phyloP scores from a whole-genome alignment of 2,888 invertebrate species.

The Bombylius discolor region DNA sequence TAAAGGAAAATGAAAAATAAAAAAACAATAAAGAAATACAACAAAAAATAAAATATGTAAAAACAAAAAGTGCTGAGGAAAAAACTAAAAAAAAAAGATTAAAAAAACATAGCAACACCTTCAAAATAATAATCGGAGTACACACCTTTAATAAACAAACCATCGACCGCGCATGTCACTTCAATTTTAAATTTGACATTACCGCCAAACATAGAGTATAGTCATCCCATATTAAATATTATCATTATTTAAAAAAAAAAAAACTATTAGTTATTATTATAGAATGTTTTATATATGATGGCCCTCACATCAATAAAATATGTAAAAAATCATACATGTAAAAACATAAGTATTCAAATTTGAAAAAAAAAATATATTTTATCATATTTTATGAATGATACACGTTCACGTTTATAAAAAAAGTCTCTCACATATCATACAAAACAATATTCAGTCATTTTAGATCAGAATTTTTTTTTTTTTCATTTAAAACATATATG shows the following conservation, averaged over 20 bases:
- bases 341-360: too few relatives aligned
- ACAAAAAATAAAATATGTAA: too few relatives aligned
- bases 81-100: background rate
- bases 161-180: slow-evolving; percentile 20
- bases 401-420: background rate
- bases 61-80: too few relatives aligned
- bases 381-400: slow-evolving; percentile 9
- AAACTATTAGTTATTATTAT: too few relatives aligned
- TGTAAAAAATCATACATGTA: too few relatives aligned
- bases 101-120: slow-evolving; percentile 2
- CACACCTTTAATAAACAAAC: slow-evolving; percentile 21
- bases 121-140: slow-evolving; percentile 4
- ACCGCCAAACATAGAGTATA: background rate
- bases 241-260: background rate
- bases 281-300: too few relatives aligned
- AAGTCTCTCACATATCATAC: too few relatives aligned
- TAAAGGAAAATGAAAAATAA: background rate
- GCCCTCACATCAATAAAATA: too few relatives aligned
- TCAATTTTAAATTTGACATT: slow-evolving; percentile 16
- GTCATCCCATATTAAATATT: background rate
- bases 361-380: too few relatives aligned
- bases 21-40: background rate
- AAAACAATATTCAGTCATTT: too few relatives aligned
- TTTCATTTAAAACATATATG: background rate
- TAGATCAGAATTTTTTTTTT: too few relatives aligned